A percentile compares a stretch with the other conserved stretches of the same genome.
phyloP scores from a whole-genome alignment of 2,797 vertebrate species.

The Macropus fuliginosus region DNA sequence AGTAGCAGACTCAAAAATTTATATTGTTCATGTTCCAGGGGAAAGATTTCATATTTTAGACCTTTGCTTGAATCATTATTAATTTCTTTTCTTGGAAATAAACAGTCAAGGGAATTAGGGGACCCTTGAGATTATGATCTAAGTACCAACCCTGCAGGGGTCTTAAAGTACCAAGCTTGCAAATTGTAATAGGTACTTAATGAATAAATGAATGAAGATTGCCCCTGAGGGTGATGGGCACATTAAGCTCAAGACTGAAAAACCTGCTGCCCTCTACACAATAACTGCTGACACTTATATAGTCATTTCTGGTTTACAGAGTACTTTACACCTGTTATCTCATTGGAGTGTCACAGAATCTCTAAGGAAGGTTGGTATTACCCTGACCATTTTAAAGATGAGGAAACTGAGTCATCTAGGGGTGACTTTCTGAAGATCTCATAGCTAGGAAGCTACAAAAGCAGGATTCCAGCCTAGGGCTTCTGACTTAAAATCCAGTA shows the following conservation, averaged over 20 bases:
- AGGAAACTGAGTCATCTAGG: neutral
- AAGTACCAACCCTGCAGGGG: neutral
- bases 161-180: neutral
- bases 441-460: neutral
- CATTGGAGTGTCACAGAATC: neutral
- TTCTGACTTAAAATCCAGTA: neutral
- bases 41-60: constrained; percentile 57
- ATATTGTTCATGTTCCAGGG: constrained; percentile 54
- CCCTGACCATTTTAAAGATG: neutral
- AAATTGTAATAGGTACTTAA: neutral
- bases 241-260: neutral
- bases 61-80: constrained; percentile 58
- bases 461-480: neutral
- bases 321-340: neutral
- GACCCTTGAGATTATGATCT: neutral
- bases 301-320: neutral
- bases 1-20: constrained; percentile 26
- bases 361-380: neutral
- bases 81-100: constrained; percentile 35
- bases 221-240: neutral
- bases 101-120: neutral
- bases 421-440: neutral
- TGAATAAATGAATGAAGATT: neutral
- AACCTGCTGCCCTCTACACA: neutral
- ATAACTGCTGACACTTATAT: neutral